These are phyloP conservation scores for Ciconia maguari DNA, from an alignment of 2,113 vertebrate species.

Conservation along the genomic window DNA sequence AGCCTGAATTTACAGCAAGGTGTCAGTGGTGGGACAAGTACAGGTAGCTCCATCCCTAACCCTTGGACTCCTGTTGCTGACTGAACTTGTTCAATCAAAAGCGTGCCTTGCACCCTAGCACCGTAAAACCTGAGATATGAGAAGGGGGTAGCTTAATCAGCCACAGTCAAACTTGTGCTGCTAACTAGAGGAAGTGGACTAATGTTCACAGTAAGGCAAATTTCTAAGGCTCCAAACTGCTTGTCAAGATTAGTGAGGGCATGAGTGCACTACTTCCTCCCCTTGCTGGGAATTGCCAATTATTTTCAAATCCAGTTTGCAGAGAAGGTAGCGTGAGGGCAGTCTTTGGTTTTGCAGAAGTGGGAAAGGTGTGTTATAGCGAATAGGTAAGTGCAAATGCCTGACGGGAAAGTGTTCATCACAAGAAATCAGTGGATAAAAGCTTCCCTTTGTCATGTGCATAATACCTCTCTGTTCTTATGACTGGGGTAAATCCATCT, in stretches of 20 bases:
- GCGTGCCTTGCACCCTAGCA: neutral
- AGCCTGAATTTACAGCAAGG: neutral
- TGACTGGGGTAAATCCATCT: neutral
- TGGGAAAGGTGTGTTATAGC: neutral
- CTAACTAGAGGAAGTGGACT: neutral
- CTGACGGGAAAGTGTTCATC: neutral
- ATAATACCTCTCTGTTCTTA: neutral
- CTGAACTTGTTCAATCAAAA: neutral
- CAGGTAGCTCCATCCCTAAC: neutral
- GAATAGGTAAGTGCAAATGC: neutral
- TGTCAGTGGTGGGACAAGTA: neutral
- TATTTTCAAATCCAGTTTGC: neutral
- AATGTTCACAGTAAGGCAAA: neutral
- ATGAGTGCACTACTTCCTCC: neutral
- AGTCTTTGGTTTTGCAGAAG: neutral
- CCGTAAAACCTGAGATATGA: neutral
- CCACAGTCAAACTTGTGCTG: neutral
- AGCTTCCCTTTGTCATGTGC: neutral
- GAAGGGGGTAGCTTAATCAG: neutral
- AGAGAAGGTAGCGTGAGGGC: neutral
- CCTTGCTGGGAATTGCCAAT: neutral
- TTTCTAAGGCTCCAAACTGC: neutral
- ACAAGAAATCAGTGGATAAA: neutral
- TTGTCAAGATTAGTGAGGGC: neutral
- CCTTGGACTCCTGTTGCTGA: neutral